Base-by-base conservation (phyloP, 2,888 invertebrate species). In the Drosophila sordidapex region DNA sequence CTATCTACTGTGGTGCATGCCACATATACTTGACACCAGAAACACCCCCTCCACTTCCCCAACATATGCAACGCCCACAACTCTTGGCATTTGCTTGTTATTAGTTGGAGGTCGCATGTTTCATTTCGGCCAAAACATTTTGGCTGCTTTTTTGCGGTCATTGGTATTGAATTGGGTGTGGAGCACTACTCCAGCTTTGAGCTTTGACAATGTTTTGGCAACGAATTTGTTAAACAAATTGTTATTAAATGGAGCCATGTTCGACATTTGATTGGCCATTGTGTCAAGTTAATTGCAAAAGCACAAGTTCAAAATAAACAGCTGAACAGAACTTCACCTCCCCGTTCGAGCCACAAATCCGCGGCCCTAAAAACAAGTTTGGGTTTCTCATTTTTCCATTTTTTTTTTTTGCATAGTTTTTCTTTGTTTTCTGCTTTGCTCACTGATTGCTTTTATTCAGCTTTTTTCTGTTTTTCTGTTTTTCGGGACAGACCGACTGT, bases 61-160 rank as follows among this genome's bases (percentile, higher is more conserved):
- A 52, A 46, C 51, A 73, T 58, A 27, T 59, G 64, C 71, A 74
- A 78, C 76, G 68, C 68, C 78, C 58, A 51, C 61, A n/a, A 52
- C 38, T 51, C 60, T 73, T 67, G 36, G 64, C 31, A 56, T 52
- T 64, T 69, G 66, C 36, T 72, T 76, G 76, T 82, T 87, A 85
- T 85, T 85, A 84, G 85, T 81, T 74, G 76, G 78, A 87, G 84
- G 84, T 87, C 85, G 85, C 74, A 73, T 83, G 72, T 81, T 72
- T 61, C 46, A 46, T 25, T 46, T 25, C 8, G 61, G 74, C 70
- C 68, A 79, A 66, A 72, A 68, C 76, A 76, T 52, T 64, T 63
- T 60, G 62, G 60, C 62, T 46, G 52, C 68, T 57, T 78, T 72
- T 59, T 69, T 46, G 25, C 46, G 46, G 25, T 15, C 46, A 46